Percentiles rank a stretch among this genome's conserved stretches.
phyloP scores from a whole-genome alignment of 2,113 vertebrate species.

The Oryctolagus cuniculus region DNA sequence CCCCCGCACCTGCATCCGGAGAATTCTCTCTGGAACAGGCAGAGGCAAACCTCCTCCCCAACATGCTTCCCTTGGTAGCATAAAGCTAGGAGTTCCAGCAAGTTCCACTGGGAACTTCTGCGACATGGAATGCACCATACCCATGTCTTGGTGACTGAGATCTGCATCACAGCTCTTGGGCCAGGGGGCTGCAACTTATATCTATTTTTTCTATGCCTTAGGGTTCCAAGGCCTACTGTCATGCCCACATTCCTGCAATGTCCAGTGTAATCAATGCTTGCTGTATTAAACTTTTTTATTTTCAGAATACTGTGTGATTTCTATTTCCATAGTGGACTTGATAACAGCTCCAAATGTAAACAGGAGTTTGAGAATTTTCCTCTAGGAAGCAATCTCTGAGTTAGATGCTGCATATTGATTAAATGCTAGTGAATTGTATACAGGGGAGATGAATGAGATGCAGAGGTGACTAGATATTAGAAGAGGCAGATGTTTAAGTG shows the following conservation, averaged over 20 bases:
- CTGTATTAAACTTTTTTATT: neutral
- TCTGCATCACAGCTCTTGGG: neutral
- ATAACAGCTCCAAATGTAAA: neutral
- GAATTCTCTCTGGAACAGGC: neutral
- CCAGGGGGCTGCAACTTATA: neutral
- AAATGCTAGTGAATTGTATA: neutral
- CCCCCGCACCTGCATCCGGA: too few relatives aligned
- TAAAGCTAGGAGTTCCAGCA: neutral
- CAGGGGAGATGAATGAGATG: neutral
- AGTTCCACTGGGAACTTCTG: neutral
- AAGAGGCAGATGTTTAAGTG: neutral
- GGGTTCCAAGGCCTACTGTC: neutral
- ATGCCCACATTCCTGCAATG: neutral
- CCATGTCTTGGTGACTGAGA: neutral
- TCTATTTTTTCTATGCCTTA: neutral
- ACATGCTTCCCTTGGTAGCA: neutral
- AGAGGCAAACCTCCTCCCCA: rapidly evolving
- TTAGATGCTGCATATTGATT: neutral
- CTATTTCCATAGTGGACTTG: neutral
- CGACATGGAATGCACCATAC: neutral
- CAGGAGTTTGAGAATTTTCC: neutral
- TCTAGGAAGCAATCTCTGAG: neutral
- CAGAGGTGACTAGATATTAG: neutral
- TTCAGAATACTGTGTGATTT: neutral
- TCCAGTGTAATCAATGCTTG: neutral